A percentile compares a stretch with the other conserved stretches of the same genome.
Evolutionary conservation across 2,888 invertebrate genomes (phyloP).

Genomic region (Parnassius apollo): DNA sequence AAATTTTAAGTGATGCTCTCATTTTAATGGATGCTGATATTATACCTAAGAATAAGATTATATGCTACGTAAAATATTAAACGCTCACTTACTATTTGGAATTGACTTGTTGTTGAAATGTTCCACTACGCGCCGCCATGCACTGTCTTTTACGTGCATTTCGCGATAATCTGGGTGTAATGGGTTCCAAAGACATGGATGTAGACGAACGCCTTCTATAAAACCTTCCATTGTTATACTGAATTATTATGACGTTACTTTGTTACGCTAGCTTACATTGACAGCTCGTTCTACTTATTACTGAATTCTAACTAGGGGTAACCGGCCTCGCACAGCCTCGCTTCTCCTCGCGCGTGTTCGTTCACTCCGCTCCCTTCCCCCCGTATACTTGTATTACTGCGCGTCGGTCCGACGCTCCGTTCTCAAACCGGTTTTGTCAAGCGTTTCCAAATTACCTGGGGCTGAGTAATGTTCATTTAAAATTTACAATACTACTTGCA

Average conservation of each 20-base stretch:
- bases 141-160: slow-evolving; percentile 59
- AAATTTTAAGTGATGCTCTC: too few relatives aligned
- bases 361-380: slow-evolving; percentile 38
- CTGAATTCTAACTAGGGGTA: slow-evolving; percentile 27
- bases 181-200: slow-evolving; percentile 71
- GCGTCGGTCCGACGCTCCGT: slow-evolving; percentile 42
- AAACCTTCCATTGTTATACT: slow-evolving; percentile 58
- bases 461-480: too few relatives aligned
- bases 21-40: too few relatives aligned
- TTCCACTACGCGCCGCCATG: slow-evolving; percentile 66
- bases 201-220: slow-evolving; percentile 62
- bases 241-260: neutral
- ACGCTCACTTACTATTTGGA: slow-evolving; percentile 54
- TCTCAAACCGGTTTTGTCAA: slow-evolving; percentile 36
- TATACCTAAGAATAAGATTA: neutral
- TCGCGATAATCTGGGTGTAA: slow-evolving; percentile 66
- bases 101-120: slow-evolving; percentile 55
- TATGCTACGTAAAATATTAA: slow-evolving; percentile 2
- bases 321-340: slow-evolving; percentile 46
- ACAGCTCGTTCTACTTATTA: slow-evolving; percentile 27
- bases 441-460: slow-evolving; percentile 2
- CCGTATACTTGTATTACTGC: slow-evolving; percentile 31
- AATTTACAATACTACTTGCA: too few relatives aligned
- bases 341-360: slow-evolving; percentile 44
- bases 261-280: slow-evolving; percentile 4